phyloP scores from a whole-genome alignment of 2,113 vertebrate species.

The Chlamydotis undulata region DNA sequence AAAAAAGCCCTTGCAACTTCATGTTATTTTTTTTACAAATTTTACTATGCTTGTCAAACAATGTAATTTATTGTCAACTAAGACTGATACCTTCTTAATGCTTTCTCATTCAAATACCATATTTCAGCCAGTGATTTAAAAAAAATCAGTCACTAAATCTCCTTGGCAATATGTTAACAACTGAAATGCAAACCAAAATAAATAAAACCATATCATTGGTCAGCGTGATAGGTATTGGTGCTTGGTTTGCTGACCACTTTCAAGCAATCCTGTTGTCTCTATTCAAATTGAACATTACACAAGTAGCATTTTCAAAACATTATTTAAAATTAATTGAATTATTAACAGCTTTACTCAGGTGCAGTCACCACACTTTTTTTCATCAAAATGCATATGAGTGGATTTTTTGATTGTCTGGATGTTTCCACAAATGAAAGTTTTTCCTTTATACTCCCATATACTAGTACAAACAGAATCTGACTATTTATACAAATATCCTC shows the following conservation, averaged over 20 bases:
- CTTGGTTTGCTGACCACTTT: accelerated
- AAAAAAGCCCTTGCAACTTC: not conserved
- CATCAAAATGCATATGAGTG: not conserved
- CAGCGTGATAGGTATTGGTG: not conserved
- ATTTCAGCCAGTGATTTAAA: not conserved
- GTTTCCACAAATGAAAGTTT: not conserved
- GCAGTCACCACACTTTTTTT: not conserved
- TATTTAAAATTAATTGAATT: not conserved
- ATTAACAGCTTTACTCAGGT: not conserved
- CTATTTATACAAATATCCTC: not conserved
- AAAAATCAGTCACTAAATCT: not conserved
- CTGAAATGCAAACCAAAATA: not conserved
- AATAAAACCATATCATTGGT: not conserved
- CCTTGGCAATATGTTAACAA: not conserved
- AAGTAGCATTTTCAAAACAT: not conserved
- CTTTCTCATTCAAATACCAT: not conserved
- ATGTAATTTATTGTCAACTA: not conserved
- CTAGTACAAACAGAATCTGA: not conserved
- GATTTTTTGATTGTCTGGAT: not conserved
- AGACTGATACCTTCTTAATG: not conserved
- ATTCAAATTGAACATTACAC: not conserved
- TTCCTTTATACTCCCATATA: not conserved
- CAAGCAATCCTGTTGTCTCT: not conserved
- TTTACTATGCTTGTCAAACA: not conserved
- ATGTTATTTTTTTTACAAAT: not conserved